Evolutionary conservation across 2,888 invertebrate species (phyloP).

Genomic region (Boloria euphrosyne): DNA sequence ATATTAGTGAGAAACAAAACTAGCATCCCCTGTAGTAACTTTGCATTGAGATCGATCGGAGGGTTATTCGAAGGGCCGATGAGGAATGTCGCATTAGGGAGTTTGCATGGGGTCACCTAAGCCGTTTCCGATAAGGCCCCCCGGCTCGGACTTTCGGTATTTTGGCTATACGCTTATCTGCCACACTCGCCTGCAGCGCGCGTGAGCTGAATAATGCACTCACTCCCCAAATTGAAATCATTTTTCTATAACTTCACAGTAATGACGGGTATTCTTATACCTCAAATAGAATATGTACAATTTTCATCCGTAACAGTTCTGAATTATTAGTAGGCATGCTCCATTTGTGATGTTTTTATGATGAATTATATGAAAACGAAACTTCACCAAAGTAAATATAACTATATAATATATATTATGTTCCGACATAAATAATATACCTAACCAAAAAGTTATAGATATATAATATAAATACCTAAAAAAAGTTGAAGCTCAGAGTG

Average conservation of each 20-base stretch:
- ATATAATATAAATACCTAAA: not conserved
- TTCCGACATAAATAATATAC: not conserved
- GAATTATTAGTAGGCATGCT: not conserved
- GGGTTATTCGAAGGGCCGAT: constrained; percentile 54
- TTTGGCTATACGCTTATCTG: constrained; percentile 69
- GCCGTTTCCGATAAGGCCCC: constrained; percentile 83
- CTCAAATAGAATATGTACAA: no score
- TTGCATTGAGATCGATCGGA: constrained; percentile 80
- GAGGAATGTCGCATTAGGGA: constrained; percentile 78
- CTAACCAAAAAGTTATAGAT: not conserved
- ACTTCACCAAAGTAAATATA: not conserved
- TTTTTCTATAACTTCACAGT: constrained; percentile 54
- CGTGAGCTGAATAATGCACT: constrained; percentile 75
- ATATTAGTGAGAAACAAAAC: constrained; percentile 69
- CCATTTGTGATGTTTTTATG: not conserved
- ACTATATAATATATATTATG: not conserved
- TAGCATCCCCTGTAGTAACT: constrained; percentile 67
- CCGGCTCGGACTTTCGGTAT: constrained; percentile 59
- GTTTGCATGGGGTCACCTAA: constrained; percentile 80
- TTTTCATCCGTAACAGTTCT: not conserved
- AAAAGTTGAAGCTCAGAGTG: constrained; percentile 12
- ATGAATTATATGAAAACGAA: not conserved
- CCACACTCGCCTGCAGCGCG: constrained; percentile 69
- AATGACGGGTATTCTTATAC: constrained; percentile 34
- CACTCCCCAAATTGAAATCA: constrained; percentile 73